Base-by-base conservation (phyloP, 2,888 invertebrate genomes). In the Yponomeuta plumbellus region DNA sequence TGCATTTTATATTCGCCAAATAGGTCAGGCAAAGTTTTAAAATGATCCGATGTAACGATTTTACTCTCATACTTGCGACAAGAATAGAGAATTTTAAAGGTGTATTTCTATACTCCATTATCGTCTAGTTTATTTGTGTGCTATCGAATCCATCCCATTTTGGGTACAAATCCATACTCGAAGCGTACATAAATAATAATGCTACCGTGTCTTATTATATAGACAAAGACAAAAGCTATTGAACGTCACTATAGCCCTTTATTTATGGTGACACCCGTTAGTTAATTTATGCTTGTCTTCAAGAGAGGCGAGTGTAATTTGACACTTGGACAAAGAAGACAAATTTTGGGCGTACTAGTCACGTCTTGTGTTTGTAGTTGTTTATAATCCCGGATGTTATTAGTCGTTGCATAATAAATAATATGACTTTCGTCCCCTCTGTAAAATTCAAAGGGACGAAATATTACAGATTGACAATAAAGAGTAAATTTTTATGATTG, bases 211-310 rank as follows among this genome's bases (percentile, higher is more conserved):
- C 59, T 1, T 22, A 13, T 59, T 22, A 59, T 23, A 59, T 21
- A 59, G 23, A 58, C 21, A 57, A 21, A 57, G 57, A n/a, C 58
- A 21, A 22, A n/a, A 58, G 58, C 20, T 58, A 21, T 58, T 58
- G 58, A 58, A 58, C 58, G 13, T 52, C 17, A 52, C 44, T 52
- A 21, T 21, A 8, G 20, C 58, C 58, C 20, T 69, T 77, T 80
- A 80, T 77, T 73, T 80, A 77, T 77, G 75, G 75, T 74, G 70
- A 76, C 83, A 84, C 81, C 81, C 84, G 84, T 82, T 78, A 77
- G 75, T 75, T 75, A 78, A 80, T 82, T 80, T 81, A 80, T 76
- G 72, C 34, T 34, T 34, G 34, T 34, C 34, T 8, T 34, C 34
- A 34, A 34, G 8, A 1, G 6, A 3, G 34, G 34, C 6, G 34